Conservation (phyloP, 2,888 invertebrate species). For the Hypercompe scribonia region DNA sequence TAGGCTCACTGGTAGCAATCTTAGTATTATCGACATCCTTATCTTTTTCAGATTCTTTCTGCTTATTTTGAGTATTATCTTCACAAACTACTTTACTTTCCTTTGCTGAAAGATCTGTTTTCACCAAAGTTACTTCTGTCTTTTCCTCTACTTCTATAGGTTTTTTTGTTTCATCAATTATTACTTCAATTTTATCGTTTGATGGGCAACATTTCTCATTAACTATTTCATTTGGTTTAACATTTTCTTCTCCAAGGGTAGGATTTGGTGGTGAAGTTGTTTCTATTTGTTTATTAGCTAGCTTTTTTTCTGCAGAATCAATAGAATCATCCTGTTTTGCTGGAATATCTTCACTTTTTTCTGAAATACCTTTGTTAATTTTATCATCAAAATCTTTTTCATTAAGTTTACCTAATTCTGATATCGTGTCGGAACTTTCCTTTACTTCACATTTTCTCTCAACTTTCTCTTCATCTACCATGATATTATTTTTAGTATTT, state of each 20-base stretch:
- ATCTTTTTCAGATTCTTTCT: not conserved
- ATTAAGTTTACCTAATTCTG: constrained; percentile 10
- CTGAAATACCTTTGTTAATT: constrained; percentile 13
- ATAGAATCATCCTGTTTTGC: constrained; percentile 24
- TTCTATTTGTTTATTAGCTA: constrained; percentile 11
- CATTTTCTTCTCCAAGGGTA: constrained; percentile 13
- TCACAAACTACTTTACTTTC: constrained; percentile 6
- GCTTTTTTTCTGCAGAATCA: constrained; percentile 26
- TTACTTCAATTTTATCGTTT: not conserved
- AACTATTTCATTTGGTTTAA: constrained; percentile 6
- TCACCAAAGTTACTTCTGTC: constrained; percentile 19
- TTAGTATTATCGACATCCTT: not conserved
- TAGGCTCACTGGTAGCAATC: constrained; percentile 18
- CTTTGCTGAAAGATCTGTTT: not conserved
- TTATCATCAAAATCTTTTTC: constrained; percentile 15
- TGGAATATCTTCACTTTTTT: constrained; percentile 1
- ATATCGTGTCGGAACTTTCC: constrained; percentile 16
- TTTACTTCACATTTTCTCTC: constrained; percentile 16
- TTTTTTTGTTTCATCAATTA: constrained; percentile 9
- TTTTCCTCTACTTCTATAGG: constrained; percentile 16
- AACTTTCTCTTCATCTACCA: constrained; percentile 19
- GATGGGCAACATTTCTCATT: constrained; percentile 5
- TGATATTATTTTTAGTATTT: constrained; percentile 15
- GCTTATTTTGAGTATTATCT: constrained; percentile 6
- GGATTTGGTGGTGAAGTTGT: not conserved